A percentile compares a stretch with the other conserved stretches of the same genome.
Evolutionary conservation across 2,797 vertebrate species (phyloP).

Genomic region (Aphelocoma californica): DNA sequence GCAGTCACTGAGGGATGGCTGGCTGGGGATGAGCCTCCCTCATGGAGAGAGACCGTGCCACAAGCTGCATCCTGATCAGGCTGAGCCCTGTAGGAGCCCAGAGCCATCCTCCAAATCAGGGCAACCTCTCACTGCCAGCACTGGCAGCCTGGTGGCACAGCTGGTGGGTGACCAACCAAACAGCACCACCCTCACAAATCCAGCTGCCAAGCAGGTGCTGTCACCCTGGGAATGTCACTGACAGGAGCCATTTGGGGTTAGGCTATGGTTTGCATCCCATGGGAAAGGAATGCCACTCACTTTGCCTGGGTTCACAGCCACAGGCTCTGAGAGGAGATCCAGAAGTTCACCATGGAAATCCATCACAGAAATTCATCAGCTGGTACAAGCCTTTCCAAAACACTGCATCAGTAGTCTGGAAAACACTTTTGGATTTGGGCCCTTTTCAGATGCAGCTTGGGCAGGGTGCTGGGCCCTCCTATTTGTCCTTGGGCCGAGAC

Average conservation of each 20-base stretch:
- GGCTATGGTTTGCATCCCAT: rapidly evolving
- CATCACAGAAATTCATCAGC: rapidly evolving
- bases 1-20: not conserved
- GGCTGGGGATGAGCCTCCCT: not conserved
- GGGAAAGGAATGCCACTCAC: rapidly evolving
- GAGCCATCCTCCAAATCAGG: rapidly evolving
- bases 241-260: rapidly evolving
- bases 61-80: not conserved
- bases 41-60: rapidly evolving
- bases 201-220: not conserved
- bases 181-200: rapidly evolving
- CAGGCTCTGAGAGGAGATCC: rapidly evolving
- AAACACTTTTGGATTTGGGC: rapidly evolving
- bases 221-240: rapidly evolving
- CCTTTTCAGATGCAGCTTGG: not conserved
- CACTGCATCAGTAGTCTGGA: rapidly evolving
- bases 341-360: rapidly evolving
- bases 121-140: not conserved
- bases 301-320: not conserved
- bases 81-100: not conserved
- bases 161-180: too few relatives aligned
- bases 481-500: not conserved
- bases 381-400: not conserved
- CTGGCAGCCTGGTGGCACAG: not conserved
- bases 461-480: not conserved